Evolutionary conservation across 2,113 vertebrate genomes (phyloP).

Genomic region (Stictonetta naevosa): DNA sequence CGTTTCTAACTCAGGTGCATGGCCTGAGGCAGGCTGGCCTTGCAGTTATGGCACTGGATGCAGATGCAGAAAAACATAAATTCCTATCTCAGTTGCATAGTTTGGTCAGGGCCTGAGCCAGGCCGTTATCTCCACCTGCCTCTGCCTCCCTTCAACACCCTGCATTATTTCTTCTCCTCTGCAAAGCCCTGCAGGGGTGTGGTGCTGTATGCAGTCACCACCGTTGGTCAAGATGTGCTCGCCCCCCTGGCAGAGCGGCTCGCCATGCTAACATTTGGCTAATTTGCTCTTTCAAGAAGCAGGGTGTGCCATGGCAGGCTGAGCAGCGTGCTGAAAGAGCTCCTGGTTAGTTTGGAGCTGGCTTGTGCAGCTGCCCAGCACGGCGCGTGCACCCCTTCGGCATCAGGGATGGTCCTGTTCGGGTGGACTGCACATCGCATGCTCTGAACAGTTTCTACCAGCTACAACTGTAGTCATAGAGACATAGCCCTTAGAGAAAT

Average conservation of each 20-base stretch:
- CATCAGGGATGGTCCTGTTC: rapidly evolving
- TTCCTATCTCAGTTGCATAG: not conserved
- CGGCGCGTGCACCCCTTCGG: rapidly evolving
- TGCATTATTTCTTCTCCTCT: rapidly evolving
- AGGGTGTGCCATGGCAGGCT: rapidly evolving
- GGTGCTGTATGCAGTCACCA: rapidly evolving
- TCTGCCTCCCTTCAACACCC: not conserved
- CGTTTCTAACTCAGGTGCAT: rapidly evolving
- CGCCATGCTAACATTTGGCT: rapidly evolving
- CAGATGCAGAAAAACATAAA: not conserved
- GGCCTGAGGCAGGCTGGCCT: rapidly evolving
- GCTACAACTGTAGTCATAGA: not conserved
- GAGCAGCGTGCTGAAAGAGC: not conserved
- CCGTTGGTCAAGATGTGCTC: rapidly evolving
- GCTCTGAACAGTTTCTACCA: not conserved
- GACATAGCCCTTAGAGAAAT: not conserved
- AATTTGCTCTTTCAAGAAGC: not conserved
- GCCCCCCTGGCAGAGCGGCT: not conserved
- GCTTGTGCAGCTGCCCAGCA: not conserved
- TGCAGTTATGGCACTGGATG: not conserved
- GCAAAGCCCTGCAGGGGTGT: not conserved
- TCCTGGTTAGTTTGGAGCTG: not conserved
- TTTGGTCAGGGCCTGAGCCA: not conserved
- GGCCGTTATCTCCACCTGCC: not conserved
- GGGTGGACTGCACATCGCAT: rapidly evolving